Percentiles rank a stretch among this genome's conserved stretches.
Conservation (phyloP, 1,140 invertebrate genomes). For the Scaptomyza pallida region DNA sequence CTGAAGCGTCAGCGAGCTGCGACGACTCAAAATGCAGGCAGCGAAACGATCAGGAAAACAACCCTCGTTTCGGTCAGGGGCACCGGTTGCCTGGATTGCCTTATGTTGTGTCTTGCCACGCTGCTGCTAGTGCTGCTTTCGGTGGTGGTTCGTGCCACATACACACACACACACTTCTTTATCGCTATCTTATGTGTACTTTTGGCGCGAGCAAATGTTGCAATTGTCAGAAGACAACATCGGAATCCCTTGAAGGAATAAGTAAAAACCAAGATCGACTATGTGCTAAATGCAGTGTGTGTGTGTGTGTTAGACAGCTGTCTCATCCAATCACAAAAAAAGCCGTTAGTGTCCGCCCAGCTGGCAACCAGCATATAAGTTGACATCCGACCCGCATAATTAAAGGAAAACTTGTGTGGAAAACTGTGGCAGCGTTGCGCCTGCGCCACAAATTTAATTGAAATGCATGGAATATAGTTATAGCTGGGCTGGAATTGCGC, state of each 20-base stretch:
- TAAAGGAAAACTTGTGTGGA: conserved; percentile 53
- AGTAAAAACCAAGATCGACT: conserved; percentile 5
- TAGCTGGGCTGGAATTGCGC: conserved; percentile 41
- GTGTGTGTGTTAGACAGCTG: conserved; percentile 50
- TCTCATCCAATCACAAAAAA: conserved; percentile 26
- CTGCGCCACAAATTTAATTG: conserved; percentile 41
- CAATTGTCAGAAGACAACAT: conserved; percentile 66
- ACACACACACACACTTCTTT: conserved; percentile 33
- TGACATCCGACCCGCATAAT: conserved; percentile 73
- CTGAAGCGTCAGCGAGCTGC: conserved; percentile 52
- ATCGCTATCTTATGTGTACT: conserved; percentile 53
- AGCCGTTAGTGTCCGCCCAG: conserved; percentile 57
- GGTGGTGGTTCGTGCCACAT: conserved; percentile 70
- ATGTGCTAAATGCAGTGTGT: conserved; percentile 23
- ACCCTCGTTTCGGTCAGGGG: conserved; percentile 40
- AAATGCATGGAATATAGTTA: conserved; percentile 49
- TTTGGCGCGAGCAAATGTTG: conserved; percentile 80
- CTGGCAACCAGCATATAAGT: conserved; percentile 74
- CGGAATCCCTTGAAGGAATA: conserved; percentile 58
- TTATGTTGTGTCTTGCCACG: conserved; percentile 2
- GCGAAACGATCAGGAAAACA: conserved; percentile 45
- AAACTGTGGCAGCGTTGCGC: conserved; percentile 25
- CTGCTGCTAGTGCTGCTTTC: conserved; percentile 30
- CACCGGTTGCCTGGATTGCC: conserved; percentile 1
- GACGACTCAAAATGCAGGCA: conserved; percentile 47